Base-by-base conservation (phyloP, 2,797 vertebrate species). In the Spinus pinus region DNA sequence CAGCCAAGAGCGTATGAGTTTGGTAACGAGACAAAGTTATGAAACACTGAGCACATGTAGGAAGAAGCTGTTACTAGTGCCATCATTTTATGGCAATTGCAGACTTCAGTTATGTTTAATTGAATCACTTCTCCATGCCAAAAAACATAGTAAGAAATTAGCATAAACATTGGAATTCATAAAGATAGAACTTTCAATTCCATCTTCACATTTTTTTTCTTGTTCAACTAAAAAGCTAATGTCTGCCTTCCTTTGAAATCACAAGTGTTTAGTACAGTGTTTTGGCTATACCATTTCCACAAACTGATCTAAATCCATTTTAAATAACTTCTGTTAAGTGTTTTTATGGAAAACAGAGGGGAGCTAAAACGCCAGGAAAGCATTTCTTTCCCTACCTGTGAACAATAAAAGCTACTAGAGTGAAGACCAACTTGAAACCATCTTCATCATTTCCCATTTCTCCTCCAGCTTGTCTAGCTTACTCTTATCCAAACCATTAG, bases 291-390 rank as follows among this genome's bases (percentile, higher is more conserved):
- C 44, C 35, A 86, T 71, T 84, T 89, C 65, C 62, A 81, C 51
- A 93, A 71, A 92, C 89, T 31, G 41, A 91, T 93, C 54, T 30
- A 90, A 89, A 93, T 67, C 69, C 53, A 90, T 79, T 96, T 92
- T 47, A 93, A 91, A 91, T 54, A 86, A 58, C 70, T 83, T 86
- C 81, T 81, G 54, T 47, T 90, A 87, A 95, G 90, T 94, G 90
- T 60, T 92, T 94, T 93, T 88, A 94, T 61, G 87, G 85, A 87
- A 83, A 47, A 53, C 3, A 88, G 46, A 79, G 5, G 21, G 35
- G 23, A 91, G 53, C 30, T 86, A 37, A 78, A 94, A 27, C 66
- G 86, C 30, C 42, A 80, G 41, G 47, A 85, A 85, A 81, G 75
- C 66, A 89, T 86, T 62, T 90, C 51, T 77, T 91, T 85, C 35